phyloP scores from a whole-genome alignment of 2,888 invertebrate genomes.

The Disparrhopalites patrizii region DNA sequence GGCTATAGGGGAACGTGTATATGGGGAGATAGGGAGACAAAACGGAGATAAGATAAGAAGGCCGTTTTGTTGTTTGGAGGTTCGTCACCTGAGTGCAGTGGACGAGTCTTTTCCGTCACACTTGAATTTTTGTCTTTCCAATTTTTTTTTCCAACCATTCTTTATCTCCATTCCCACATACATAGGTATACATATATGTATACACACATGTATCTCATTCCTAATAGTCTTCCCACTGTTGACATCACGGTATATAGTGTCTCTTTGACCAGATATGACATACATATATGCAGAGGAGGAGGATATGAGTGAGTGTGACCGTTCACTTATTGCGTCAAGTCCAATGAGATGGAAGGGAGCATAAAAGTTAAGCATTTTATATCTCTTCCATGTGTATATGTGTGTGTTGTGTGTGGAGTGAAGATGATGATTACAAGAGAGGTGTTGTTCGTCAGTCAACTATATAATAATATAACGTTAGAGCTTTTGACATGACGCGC shows the following conservation, averaged over 20 bases:
- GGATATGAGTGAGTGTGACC: too few species aligned
- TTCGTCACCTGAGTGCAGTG: conserved; percentile 8
- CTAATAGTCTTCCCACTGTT: too few species aligned
- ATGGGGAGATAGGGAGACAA: conserved; percentile 15
- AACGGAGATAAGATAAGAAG: conserved; percentile 24
- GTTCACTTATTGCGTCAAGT: conserved; percentile 4
- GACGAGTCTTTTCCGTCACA: conserved; percentile 24
- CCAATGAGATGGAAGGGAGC: conserved; percentile 12
- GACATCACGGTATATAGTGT: too few species aligned
- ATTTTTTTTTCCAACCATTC: too few species aligned
- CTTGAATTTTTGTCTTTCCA: conserved; percentile 20
- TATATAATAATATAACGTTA: conserved; percentile 20
- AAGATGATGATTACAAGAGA: conserved; percentile 14
- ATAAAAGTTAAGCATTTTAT: conserved; percentile 26
- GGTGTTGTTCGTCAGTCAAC: conserved; percentile 27
- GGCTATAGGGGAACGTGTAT: too few species aligned
- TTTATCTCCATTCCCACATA: too few species aligned
- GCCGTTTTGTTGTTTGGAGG: neutral
- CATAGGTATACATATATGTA: too few species aligned
- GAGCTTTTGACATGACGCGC: conserved; percentile 20
- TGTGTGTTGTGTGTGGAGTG: conserved; percentile 6
- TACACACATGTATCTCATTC: too few species aligned
- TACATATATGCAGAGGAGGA: too few species aligned
- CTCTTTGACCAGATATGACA: too few species aligned
- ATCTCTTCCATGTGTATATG: neutral